Conservation (phyloP, 2,113 vertebrate genomes). For the Peucedramus taeniatus region DNA sequence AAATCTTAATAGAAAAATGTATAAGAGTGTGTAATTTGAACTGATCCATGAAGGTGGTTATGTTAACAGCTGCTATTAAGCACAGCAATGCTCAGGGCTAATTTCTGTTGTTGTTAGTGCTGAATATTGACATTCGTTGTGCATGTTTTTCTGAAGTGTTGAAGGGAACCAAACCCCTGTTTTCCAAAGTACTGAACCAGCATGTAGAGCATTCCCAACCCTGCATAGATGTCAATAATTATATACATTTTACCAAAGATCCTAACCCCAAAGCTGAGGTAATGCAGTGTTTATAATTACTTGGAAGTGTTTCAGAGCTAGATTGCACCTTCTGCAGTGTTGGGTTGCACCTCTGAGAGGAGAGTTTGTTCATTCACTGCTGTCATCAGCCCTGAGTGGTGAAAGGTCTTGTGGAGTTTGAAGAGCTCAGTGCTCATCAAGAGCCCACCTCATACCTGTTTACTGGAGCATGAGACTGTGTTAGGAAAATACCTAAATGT, state of each 20-base stretch:
- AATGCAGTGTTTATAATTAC: background rate
- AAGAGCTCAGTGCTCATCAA: background rate
- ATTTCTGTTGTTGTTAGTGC: background rate
- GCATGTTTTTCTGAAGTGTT: background rate
- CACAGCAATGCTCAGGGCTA: background rate
- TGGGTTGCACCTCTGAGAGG: background rate
- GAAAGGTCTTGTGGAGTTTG: background rate
- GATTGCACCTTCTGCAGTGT: background rate
- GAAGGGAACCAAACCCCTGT: background rate
- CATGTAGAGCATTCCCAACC: background rate
- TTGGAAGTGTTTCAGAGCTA: background rate
- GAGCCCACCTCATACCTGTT: background rate
- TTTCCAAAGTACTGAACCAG: background rate
- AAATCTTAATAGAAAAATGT: background rate
- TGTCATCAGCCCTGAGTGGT: background rate
- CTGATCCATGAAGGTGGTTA: background rate
- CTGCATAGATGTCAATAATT: background rate
- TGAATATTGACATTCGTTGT: background rate
- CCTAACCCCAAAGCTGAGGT: background rate
- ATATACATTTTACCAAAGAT: background rate
- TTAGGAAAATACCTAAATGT: background rate
- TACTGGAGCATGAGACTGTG: background rate
- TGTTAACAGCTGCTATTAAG: background rate
- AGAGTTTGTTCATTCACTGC: background rate
- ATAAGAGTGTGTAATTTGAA: background rate